phyloP scores from a whole-genome alignment of 2,797 vertebrate species.

The Typhlichthys subterraneus region DNA sequence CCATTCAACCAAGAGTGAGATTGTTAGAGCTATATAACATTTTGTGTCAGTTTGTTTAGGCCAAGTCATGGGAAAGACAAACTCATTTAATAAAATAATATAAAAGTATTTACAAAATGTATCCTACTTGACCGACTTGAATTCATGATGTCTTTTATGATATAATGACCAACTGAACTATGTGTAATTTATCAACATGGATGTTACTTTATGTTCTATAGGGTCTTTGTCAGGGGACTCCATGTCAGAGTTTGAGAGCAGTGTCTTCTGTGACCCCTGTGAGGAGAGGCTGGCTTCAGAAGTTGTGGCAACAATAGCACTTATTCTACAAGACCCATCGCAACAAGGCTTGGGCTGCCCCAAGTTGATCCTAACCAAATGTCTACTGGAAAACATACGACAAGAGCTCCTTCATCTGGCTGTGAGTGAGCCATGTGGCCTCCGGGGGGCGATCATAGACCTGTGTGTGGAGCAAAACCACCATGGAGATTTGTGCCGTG shows the following conservation, averaged over 20 bases:
- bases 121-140: too few relatives aligned
- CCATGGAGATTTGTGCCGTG: constrained; percentile 64
- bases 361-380: constrained; percentile 82
- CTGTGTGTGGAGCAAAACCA: constrained; percentile 87
- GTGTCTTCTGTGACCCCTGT: constrained; percentile 83
- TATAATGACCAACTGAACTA: constrained; percentile 4
- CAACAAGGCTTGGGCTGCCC: constrained; percentile 76
- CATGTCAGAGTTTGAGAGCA: constrained; percentile 80
- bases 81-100: neutral
- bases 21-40: too few relatives aligned
- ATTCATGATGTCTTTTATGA: neutral
- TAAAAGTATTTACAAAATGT: too few relatives aligned
- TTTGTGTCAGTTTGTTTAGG: too few relatives aligned
- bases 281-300: constrained; percentile 86
- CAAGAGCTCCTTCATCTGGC: constrained; percentile 88
- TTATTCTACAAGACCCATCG: constrained; percentile 78
- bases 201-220: constrained; percentile 42
- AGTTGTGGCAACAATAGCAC: constrained; percentile 79
- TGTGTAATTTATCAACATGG: neutral
- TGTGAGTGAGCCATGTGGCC: constrained; percentile 89
- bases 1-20: too few relatives aligned
- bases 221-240: constrained; percentile 80
- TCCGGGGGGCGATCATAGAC: constrained; percentile 89
- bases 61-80: too few relatives aligned
- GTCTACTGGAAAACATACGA: constrained; percentile 82